Percentiles rank a stretch among this genome's conserved stretches.
These are phyloP conservation scores for Canis aureus DNA, from an alignment of 2,113 vertebrate genomes.

Conservation along the genomic window DNA sequence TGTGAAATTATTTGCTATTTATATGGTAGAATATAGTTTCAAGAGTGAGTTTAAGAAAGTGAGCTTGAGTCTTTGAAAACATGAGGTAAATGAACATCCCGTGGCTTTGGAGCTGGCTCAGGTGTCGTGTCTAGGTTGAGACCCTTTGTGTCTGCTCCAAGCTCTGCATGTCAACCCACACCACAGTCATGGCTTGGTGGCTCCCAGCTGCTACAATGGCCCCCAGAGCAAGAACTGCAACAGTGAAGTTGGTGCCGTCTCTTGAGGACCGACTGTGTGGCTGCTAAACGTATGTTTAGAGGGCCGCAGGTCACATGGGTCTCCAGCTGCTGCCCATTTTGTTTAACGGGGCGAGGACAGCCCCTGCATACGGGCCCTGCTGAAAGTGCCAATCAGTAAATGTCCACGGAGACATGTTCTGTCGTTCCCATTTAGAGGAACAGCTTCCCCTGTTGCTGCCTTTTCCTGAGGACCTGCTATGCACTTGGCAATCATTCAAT, in stretches of 20 bases:
- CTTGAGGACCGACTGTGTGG: neutral
- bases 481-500: neutral
- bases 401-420: neutral
- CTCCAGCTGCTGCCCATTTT: neutral
- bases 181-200: neutral
- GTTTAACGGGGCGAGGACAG: neutral
- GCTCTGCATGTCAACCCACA: neutral
- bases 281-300: neutral
- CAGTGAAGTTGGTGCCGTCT: neutral
- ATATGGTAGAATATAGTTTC: neutral
- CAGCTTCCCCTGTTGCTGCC: no score
- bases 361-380: neutral
- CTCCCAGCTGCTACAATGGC: neutral
- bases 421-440: neutral
- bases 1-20: neutral
- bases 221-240: neutral
- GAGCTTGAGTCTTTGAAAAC: neutral
- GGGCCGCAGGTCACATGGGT: accelerated
- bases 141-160: neutral
- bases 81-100: neutral
- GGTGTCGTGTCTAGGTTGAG: neutral
- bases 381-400: neutral
- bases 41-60: neutral
- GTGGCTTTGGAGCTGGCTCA: neutral
- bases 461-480: neutral